Evolutionary conservation across 2,113 vertebrate species (phyloP).

Genomic region (Oryzias woworae): DNA sequence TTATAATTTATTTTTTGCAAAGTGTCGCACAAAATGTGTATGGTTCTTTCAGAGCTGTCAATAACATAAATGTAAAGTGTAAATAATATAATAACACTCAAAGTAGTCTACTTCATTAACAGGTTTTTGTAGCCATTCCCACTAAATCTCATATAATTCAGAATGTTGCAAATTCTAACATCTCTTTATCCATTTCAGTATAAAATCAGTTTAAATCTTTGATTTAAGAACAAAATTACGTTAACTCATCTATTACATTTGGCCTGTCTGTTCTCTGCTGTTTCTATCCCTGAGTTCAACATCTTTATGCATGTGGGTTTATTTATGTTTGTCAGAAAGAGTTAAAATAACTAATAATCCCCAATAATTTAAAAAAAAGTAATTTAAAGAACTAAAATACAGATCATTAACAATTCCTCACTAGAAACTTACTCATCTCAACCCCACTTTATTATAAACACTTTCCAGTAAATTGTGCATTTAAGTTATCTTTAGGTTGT

Average conservation of each 20-base stretch:
- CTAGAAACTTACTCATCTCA: constrained; percentile 18
- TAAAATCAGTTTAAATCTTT: no score
- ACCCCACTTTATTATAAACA: background rate
- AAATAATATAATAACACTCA: no score
- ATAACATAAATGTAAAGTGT: background rate
- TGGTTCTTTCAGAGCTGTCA: background rate
- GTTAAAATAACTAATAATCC: constrained; percentile 34
- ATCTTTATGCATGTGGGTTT: constrained; percentile 41
- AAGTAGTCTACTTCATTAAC: no score
- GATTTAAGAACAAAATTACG: no score
- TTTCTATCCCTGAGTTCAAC: constrained; percentile 76
- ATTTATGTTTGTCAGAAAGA: constrained; percentile 9
- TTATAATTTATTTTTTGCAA: constrained; percentile 6
- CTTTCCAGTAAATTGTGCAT: no score
- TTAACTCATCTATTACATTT: constrained; percentile 36
- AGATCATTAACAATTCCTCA: background rate
- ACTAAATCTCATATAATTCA: no score
- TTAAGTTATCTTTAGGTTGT: no score
- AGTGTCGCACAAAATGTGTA: constrained; percentile 5
- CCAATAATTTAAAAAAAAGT: constrained; percentile 42
- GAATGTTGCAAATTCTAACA: no score
- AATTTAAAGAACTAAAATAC: constrained; percentile 13
- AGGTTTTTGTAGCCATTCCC: no score
- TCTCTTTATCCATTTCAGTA: no score
- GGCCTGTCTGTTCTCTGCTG: constrained; percentile 34